A percentile compares a stretch with the other conserved stretches of the same genome.
These are phyloP conservation scores for Periparus ater DNA, from an alignment of 2,797 vertebrate species.

Conservation along the genomic window DNA sequence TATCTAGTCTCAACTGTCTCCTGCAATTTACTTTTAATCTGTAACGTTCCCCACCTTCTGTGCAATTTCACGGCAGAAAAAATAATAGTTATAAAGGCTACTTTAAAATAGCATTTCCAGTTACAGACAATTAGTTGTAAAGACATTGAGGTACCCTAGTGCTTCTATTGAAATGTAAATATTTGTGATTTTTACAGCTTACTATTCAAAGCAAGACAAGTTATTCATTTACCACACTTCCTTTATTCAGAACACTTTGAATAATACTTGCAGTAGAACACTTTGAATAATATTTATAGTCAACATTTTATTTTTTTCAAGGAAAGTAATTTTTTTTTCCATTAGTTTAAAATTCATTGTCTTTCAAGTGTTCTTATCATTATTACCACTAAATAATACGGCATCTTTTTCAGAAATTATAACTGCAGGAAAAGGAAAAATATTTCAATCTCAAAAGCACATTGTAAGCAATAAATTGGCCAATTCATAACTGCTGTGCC, in stretches of 20 bases:
- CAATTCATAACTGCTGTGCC: neutral
- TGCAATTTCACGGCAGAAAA: slow-evolving; percentile 25
- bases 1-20: neutral
- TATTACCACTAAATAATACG: slow-evolving; percentile 20
- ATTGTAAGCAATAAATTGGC: neutral
- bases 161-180: slow-evolving; percentile 34
- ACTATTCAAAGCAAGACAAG: slow-evolving; percentile 43
- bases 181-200: slow-evolving; percentile 34
- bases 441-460: slow-evolving; percentile 31
- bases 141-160: neutral
- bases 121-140: slow-evolving; percentile 20
- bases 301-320: slow-evolving; percentile 12
- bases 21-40: slow-evolving; percentile 47
- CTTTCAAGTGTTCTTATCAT: neutral
- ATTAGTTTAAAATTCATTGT: neutral
- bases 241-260: slow-evolving; percentile 32
- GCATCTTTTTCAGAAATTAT: slow-evolving; percentile 42
- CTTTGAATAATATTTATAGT: slow-evolving; percentile 39
- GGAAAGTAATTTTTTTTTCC: neutral
- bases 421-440: slow-evolving; percentile 39
- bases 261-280: slow-evolving; percentile 33
- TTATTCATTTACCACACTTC: slow-evolving; percentile 2
- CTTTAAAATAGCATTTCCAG: slow-evolving; percentile 6
- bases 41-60: neutral
- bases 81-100: slow-evolving; percentile 14